Conservation (phyloP, 2,888 invertebrate species). For the Lordiphosa fenestrarum region DNA sequence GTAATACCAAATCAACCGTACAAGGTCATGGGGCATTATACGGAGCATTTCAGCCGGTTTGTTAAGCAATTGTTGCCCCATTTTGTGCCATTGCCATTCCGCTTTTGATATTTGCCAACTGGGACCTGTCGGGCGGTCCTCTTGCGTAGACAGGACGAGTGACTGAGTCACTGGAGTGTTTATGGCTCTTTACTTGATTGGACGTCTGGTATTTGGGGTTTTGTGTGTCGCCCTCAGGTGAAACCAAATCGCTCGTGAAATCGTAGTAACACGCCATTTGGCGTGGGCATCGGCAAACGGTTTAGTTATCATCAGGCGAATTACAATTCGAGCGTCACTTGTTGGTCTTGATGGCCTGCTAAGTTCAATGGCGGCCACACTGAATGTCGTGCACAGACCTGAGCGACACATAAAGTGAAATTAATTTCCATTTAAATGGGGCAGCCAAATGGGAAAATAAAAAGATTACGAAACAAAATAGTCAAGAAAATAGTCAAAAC, state of each 20-base stretch:
- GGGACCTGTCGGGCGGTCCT: slow-evolving; percentile 46
- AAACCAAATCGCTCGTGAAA: slow-evolving; percentile 63
- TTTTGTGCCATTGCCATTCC: slow-evolving; percentile 14
- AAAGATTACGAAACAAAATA: too few relatives aligned
- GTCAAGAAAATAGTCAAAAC: too few relatives aligned
- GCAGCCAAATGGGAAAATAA: too few relatives aligned
- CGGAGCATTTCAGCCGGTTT: slow-evolving; percentile 88
- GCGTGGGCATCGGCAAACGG: slow-evolving; percentile 27
- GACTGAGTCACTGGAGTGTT: slow-evolving; percentile 44
- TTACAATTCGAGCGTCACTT: slow-evolving; percentile 46
- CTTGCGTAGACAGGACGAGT: slow-evolving; percentile 35
- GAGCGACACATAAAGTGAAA: too few relatives aligned
- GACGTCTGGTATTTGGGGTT: slow-evolving; percentile 57
- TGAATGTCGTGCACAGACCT: slow-evolving; percentile 18
- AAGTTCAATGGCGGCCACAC: slow-evolving; percentile 20
- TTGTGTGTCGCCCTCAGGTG: slow-evolving; percentile 45
- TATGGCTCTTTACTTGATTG: slow-evolving; percentile 70
- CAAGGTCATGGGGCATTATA: slow-evolving; percentile 87
- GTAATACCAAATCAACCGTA: slow-evolving; percentile 91
- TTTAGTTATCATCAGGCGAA: slow-evolving; percentile 31
- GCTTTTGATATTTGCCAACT: slow-evolving; percentile 41
- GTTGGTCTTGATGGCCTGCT: slow-evolving; percentile 25
- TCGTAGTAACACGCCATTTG: slow-evolving; percentile 39
- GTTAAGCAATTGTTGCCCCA: slow-evolving; percentile 68
- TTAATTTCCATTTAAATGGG: too few relatives aligned